phyloP scores from a whole-genome alignment of 2,797 vertebrate genomes.

The Smutsia gigantea region DNA sequence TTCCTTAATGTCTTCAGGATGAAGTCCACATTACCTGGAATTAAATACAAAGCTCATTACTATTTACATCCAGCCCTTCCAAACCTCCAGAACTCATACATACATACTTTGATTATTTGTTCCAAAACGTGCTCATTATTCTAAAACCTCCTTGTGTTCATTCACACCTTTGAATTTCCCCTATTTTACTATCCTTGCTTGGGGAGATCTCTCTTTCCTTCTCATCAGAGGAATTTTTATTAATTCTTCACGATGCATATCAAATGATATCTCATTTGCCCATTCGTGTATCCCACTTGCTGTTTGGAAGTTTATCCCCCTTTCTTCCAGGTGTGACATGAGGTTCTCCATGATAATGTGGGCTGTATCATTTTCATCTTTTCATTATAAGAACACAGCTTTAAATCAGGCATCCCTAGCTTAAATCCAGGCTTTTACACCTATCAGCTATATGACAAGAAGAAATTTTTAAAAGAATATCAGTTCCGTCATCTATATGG shows the following conservation, averaged over 20 bases:
- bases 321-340: neutral
- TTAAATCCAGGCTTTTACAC: neutral
- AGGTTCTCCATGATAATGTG: neutral
- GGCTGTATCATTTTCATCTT: neutral
- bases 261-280: neutral
- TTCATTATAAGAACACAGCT: neutral
- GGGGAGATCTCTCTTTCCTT: neutral
- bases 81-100: neutral
- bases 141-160: neutral
- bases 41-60: neutral
- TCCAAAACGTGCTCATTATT: neutral
- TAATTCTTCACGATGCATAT: neutral
- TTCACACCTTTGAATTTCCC: neutral
- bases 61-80: neutral
- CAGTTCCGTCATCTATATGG: neutral
- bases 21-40: neutral
- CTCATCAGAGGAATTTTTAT: neutral
- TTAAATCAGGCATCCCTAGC: neutral
- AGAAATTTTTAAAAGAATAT: neutral
- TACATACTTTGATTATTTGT: neutral
- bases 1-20: neutral
- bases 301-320: neutral
- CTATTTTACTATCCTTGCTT: neutral
- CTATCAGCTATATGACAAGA: neutral
- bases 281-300: neutral